phyloP scores from a whole-genome alignment of 2,888 invertebrate species.

The Cyaniris semiargus region DNA sequence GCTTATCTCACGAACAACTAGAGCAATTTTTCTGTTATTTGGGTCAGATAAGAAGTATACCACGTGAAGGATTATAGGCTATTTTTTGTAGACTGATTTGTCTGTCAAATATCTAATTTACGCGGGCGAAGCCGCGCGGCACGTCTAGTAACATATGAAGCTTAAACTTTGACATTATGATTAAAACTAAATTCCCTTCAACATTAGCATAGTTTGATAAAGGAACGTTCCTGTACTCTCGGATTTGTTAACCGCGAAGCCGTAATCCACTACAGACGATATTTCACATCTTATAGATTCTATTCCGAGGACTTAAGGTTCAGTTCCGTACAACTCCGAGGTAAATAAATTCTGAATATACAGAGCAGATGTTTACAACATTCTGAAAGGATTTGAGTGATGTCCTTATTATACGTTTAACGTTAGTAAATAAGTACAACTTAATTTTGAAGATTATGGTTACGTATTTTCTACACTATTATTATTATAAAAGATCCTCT shows the following conservation, averaged over 20 bases:
- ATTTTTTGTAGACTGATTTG: no score
- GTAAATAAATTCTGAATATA: not conserved
- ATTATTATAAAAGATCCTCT: no score
- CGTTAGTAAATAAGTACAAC: not conserved
- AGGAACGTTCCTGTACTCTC: not conserved
- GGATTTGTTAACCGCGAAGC: not conserved
- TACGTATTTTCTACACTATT: no score
- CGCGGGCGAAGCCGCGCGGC: no score
- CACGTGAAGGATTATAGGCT: no score
- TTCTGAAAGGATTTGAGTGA: not conserved
- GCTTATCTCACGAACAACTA: no score
- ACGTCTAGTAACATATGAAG: no score
- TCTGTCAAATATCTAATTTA: no score
- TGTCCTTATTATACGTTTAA: not conserved
- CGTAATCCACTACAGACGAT: not conserved
- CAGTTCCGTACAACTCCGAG: not conserved
- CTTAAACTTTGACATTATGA: not conserved
- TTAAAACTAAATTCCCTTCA: not conserved
- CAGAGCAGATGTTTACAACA: not conserved
- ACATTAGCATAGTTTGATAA: conserved; percentile 7
- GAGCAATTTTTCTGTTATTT: no score
- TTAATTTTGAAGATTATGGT: not conserved
- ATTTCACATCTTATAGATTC: not conserved
- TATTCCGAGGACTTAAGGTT: not conserved
- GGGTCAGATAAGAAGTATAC: no score